Conservation (phyloP, 2,113 vertebrate species). For the Reinhardtius hippoglossoides region DNA sequence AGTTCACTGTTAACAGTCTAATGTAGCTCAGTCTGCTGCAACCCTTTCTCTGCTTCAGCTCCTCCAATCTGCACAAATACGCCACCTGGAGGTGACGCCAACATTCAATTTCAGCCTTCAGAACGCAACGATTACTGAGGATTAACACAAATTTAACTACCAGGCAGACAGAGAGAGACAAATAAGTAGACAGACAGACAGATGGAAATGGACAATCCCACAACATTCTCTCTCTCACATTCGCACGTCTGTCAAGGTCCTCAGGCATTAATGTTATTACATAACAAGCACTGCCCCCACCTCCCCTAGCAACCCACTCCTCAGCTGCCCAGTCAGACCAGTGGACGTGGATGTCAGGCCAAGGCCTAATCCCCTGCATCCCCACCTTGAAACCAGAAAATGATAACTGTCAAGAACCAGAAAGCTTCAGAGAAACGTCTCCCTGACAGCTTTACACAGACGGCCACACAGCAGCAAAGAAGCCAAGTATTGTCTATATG, state of each 20-base stretch:
- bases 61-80: slow-evolving; percentile 30
- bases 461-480: slow-evolving; percentile 16
- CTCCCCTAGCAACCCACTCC: slow-evolving; percentile 3
- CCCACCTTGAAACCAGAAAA: slow-evolving; percentile 36
- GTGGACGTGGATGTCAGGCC: slow-evolving; percentile 39
- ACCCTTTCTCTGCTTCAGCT: slow-evolving; percentile 13
- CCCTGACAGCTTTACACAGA: slow-evolving; percentile 10
- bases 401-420: slow-evolving; percentile 37
- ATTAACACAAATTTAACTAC: slow-evolving; percentile 19
- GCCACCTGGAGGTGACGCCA: slow-evolving; percentile 60
- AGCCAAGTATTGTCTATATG: slow-evolving; percentile 34
- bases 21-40: slow-evolving; percentile 26
- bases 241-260: slow-evolving; percentile 57
- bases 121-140: slow-evolving; percentile 10
- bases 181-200: not conserved
- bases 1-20: slow-evolving; percentile 11
- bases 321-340: slow-evolving; percentile 55
- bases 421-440: slow-evolving; percentile 20
- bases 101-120: not conserved
- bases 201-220: slow-evolving; percentile 2
- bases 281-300: slow-evolving; percentile 37
- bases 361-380: slow-evolving; percentile 25
- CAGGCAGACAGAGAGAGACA: not conserved
- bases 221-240: slow-evolving; percentile 3
- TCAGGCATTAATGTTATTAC: slow-evolving; percentile 61